phyloP scores from a whole-genome alignment of 1,140 invertebrate genomes.

The Drosophila parvula region DNA sequence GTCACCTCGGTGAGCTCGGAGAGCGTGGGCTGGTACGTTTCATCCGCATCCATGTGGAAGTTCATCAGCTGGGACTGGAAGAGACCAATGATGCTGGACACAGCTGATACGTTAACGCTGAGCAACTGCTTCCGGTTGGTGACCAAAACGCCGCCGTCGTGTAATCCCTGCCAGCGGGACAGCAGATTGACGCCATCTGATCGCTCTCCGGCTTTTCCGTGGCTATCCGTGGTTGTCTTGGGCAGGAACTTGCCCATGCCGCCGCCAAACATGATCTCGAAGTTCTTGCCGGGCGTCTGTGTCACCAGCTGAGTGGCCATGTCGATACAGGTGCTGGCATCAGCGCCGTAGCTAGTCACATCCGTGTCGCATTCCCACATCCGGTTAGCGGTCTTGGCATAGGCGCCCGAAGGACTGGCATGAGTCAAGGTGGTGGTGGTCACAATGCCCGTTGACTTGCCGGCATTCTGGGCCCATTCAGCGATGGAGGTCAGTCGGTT shows the following conservation, averaged over 20 bases:
- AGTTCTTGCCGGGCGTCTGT: constrained; percentile 85
- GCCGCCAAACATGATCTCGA: constrained; percentile 89
- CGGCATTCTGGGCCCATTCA: constrained; percentile 92
- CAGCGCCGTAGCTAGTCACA: constrained; percentile 81
- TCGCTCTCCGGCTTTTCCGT: constrained; percentile 85
- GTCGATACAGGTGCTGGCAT: constrained; percentile 84
- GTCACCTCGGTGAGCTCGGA: constrained; percentile 91
- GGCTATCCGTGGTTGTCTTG: constrained; percentile 82
- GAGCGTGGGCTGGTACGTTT: constrained; percentile 88
- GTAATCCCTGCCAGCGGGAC: constrained; percentile 84
- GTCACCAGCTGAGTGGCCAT: constrained; percentile 88
- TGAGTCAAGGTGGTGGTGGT: constrained; percentile 82
- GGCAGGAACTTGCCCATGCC: constrained; percentile 87
- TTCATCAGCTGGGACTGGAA: constrained; percentile 85
- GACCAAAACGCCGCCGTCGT: constrained; percentile 85
- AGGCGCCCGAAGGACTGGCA: constrained; percentile 77
- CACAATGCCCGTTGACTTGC: constrained; percentile 84
- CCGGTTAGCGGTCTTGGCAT: constrained; percentile 87
- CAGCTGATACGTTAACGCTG: constrained; percentile 61
- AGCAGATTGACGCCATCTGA: constrained; percentile 85
- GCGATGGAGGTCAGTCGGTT: constrained; percentile 88
- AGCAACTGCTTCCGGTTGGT: constrained; percentile 86
- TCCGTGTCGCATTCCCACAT: constrained; percentile 91
- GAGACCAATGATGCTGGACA: constrained; percentile 84
- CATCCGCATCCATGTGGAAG: constrained; percentile 85